Evolutionary conservation across 2,797 vertebrate species (phyloP).

Genomic region (Malurus splendens): DNA sequence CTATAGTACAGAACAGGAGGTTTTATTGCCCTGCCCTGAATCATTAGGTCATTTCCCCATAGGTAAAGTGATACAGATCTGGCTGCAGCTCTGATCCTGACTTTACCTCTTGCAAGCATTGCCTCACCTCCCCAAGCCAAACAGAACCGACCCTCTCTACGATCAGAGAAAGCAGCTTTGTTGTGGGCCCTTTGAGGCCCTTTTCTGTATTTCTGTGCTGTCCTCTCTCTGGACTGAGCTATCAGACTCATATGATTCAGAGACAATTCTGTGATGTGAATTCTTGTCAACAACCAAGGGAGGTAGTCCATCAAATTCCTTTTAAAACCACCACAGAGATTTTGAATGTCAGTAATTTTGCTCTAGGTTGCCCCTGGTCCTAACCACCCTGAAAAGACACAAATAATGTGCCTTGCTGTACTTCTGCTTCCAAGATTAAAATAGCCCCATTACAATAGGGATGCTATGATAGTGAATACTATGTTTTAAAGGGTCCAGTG

Average conservation of each 20-base stretch:
- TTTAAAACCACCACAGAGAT: not conserved
- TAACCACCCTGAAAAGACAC: not conserved
- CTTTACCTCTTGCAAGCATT: not conserved
- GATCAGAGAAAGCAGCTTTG: rapidly evolving
- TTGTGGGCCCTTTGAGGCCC: not conserved
- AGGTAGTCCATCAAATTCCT: not conserved
- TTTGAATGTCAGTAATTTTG: not conserved
- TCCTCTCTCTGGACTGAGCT: not conserved
- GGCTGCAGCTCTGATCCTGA: not conserved
- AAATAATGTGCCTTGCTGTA: not conserved
- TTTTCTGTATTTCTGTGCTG: not conserved
- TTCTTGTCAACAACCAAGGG: not conserved
- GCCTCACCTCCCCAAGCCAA: not conserved
- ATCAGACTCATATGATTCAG: rapidly evolving
- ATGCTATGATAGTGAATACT: not conserved
- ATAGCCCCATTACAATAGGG: not conserved
- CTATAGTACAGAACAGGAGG: not conserved
- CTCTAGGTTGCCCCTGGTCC: not conserved
- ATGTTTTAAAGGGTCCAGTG: not conserved
- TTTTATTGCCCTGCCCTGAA: not conserved
- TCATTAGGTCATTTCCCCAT: not conserved
- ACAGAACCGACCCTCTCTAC: not conserved
- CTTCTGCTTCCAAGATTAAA: not conserved
- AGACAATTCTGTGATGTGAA: not conserved
- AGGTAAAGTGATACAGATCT: not conserved